These are phyloP conservation scores for Campoplex nolae DNA, from an alignment of 2,888 invertebrate species.

Conservation along the genomic window DNA sequence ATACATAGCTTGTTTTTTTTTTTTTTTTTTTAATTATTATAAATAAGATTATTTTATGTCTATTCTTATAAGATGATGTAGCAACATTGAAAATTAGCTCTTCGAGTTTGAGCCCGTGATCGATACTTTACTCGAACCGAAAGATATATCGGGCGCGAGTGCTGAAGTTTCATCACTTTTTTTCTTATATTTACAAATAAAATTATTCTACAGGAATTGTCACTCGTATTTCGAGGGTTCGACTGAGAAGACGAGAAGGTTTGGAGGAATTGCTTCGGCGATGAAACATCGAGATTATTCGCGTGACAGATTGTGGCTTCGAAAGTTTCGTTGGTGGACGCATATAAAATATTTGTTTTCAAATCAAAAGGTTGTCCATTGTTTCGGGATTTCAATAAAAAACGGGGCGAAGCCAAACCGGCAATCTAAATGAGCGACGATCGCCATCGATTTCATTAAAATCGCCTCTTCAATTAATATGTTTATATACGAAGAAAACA, in stretches of 20 bases:
- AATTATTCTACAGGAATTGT: conserved; percentile 12
- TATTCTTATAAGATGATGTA: conserved; percentile 39
- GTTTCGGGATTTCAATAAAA: neutral
- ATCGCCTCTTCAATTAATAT: neutral
- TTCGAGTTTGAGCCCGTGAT: conserved; percentile 12
- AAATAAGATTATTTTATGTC: conserved; percentile 53
- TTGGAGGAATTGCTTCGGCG: neutral
- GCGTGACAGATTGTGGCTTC: neutral
- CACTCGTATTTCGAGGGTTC: neutral
- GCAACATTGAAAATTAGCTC: conserved; percentile 20
- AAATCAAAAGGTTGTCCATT: neutral
- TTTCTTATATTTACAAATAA: conserved; percentile 48
- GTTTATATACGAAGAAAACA: neutral
- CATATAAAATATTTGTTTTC: neutral
- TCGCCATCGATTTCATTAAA: neutral
- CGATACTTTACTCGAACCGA: neutral
- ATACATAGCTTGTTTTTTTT: neutral
- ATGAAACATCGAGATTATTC: neutral
- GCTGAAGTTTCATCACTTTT: neutral
- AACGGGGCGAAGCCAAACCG: neutral
- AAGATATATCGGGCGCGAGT: neutral
- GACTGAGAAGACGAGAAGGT: neutral
- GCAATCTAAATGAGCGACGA: neutral
- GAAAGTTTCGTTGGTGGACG: neutral
- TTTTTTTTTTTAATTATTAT: conserved; percentile 15